Evolutionary conservation across 2,888 invertebrate genomes (phyloP).

Genomic region (Eristalinus sepulchralis): DNA sequence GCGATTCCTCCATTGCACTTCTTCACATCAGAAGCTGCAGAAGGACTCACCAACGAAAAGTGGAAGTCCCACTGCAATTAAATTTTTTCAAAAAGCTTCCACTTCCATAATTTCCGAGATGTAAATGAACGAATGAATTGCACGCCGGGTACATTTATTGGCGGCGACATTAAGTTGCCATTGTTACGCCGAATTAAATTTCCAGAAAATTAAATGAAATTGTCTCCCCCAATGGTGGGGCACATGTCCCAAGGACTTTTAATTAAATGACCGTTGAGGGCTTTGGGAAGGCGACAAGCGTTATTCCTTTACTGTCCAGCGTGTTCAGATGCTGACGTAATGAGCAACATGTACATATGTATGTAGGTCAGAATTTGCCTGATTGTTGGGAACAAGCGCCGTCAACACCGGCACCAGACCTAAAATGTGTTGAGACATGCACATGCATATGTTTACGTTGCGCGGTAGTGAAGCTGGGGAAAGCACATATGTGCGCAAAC

Average conservation of each 20-base stretch:
- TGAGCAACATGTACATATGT: slow-evolving; percentile 27
- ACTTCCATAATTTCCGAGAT: slow-evolving; percentile 51
- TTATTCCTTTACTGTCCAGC: slow-evolving; percentile 20
- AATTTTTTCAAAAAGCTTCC: slow-evolving; percentile 20
- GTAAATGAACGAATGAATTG: slow-evolving; percentile 64
- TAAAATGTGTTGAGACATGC: slow-evolving; percentile 1
- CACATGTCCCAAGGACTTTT: slow-evolving; percentile 49
- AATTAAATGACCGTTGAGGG: slow-evolving; percentile 57
- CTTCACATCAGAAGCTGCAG: neutral
- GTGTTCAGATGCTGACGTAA: slow-evolving; percentile 33
- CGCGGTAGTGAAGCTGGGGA: neutral
- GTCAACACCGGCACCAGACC: neutral
- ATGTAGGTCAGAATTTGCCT: slow-evolving; percentile 47
- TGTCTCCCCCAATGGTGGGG: slow-evolving; percentile 29
- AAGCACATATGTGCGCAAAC: slow-evolving; percentile 32
- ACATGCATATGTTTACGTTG: neutral
- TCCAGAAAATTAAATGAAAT: slow-evolving; percentile 64
- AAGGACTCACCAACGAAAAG: slow-evolving; percentile 1
- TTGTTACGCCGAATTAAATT: slow-evolving; percentile 66
- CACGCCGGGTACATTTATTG: slow-evolving; percentile 57
- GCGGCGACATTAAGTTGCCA: slow-evolving; percentile 62
- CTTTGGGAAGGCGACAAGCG: slow-evolving; percentile 31
- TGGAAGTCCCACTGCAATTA: slow-evolving; percentile 33
- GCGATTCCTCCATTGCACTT: slow-evolving; percentile 29
- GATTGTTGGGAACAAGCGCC: slow-evolving; percentile 1